Conservation (phyloP, 2,113 vertebrate species). For the Syrmaticus mikado region DNA sequence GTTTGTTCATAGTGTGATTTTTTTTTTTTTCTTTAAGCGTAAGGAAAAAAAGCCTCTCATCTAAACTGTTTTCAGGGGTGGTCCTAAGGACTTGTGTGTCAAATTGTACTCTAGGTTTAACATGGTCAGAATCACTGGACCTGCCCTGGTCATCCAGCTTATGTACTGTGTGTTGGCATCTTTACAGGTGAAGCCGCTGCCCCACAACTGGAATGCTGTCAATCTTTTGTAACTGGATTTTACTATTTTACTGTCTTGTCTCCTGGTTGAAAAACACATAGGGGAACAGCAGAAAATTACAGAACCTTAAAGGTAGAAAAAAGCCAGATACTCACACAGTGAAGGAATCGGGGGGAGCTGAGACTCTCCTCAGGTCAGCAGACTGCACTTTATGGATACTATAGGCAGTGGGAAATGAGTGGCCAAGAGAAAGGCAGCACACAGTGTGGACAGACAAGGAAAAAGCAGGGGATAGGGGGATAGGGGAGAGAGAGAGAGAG, state of each 20-base stretch:
- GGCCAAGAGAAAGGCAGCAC: conserved; percentile 75
- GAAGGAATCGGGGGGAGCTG: conserved; percentile 98
- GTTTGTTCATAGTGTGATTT: not conserved
- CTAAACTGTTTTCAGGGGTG: not conserved
- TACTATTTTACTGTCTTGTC: not conserved
- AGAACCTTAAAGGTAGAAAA: conserved; percentile 35
- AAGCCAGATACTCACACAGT: conserved; percentile 91
- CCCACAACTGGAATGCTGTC: not conserved
- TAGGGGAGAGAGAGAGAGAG: conserved; percentile 26
- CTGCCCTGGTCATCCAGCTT: not conserved
- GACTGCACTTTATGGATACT: conserved; percentile 98
- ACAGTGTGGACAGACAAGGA: conserved; percentile 76
- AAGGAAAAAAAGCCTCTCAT: not conserved
- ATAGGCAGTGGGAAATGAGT: conserved; percentile 81
- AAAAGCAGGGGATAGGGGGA: not conserved
- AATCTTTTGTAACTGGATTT: not conserved
- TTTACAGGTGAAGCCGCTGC: not conserved
- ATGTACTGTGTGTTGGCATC: not conserved
- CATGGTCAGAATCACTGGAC: not conserved
- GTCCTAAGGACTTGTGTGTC: not conserved
- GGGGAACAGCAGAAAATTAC: not conserved
- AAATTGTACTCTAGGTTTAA: not conserved
- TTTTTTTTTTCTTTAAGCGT: not conserved
- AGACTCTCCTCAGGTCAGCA: conserved; percentile 96
- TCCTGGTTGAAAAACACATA: not conserved